phyloP scores from a whole-genome alignment of 2,888 invertebrate species.

The Drosophila yooni region DNA sequence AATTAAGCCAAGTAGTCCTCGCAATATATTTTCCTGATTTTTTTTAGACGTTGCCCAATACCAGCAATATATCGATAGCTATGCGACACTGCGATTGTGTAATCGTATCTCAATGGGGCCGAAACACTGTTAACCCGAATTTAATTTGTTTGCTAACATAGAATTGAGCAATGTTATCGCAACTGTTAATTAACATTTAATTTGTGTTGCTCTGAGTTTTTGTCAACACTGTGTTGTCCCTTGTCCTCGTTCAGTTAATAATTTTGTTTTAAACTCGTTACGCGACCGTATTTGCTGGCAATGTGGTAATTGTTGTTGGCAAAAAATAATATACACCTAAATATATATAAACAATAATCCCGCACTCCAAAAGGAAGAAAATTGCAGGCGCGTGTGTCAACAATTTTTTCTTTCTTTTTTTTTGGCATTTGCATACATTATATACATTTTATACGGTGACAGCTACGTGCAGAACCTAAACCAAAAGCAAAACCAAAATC shows the following conservation, averaged over 20 bases:
- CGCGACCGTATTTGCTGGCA: constrained; percentile 50
- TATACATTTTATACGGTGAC: constrained; percentile 32
- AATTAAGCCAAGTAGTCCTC: not conserved
- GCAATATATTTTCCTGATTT: too few relatives aligned
- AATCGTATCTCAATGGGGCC: not conserved
- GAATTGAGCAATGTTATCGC: not conserved
- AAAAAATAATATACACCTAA: constrained; percentile 13
- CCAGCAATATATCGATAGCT: not conserved
- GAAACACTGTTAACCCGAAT: constrained; percentile 13
- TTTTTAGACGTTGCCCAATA: not conserved
- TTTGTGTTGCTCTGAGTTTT: constrained; percentile 55
- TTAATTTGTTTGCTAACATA: constrained; percentile 10
- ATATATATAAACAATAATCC: constrained; percentile 11
- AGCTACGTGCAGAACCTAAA: constrained; percentile 36
- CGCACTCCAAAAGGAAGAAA: constrained; percentile 5
- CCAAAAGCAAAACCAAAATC: constrained; percentile 65
- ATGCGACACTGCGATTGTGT: not conserved
- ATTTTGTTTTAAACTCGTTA: constrained; percentile 12
- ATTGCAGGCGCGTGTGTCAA: constrained; percentile 58
- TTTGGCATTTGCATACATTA: constrained; percentile 50
- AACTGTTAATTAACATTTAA: constrained; percentile 50
- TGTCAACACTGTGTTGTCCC: constrained; percentile 52
- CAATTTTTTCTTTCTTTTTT: constrained; percentile 22
- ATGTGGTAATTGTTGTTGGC: constrained; percentile 40
- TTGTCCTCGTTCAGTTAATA: constrained; percentile 38